Base-by-base conservation (phyloP, 2,797 vertebrate genomes). In the Rachycentron canadum region DNA sequence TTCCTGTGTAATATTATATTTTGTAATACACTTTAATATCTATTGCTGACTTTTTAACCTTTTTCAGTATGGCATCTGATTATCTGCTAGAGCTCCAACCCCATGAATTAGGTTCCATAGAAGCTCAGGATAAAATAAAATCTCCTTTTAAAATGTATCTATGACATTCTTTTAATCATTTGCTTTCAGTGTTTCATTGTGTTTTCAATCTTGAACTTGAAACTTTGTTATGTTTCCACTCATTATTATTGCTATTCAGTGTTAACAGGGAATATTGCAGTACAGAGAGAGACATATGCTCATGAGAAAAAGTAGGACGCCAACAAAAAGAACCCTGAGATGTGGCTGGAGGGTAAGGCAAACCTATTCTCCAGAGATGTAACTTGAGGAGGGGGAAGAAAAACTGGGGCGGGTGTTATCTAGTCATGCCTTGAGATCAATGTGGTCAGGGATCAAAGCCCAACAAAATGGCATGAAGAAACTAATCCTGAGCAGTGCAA, bases 401-500 rank as follows among this genome's bases (percentile, higher is more conserved):
- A 87, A 90, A 83, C 79, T 87, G 79, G 89, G 84, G 67, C 71
- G 78, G 85, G 76, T 80, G 87, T 90, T 93, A 92, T 93, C 87
- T 81, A 79, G 88, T 86, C 71, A 79, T 86, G 88, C 90, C 81
- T 86, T 69, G 74, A 90, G 87, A 93, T 91, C 90, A 90, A 82
- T 89, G 88, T 88, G 88, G 90, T 91, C 86, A 91, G 80, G 90
- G 91, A 93, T 94, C 89, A 93, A 93, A 92, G 89, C 84, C 40
- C 73, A 50, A 68, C 73, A 92, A 90, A 90, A 89, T 81, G 82
- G 88, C 86, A 90, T 83, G 90, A 88, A 91, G 83, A 73, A 90
- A 86, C 76, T 91, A 88, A 91, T 91, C 89, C 77, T 55, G 43
- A 82, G 78, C 86, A 88, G 80, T 83, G 81, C 67, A 17, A 86